phyloP scores from a whole-genome alignment of 2,113 vertebrate species.

The Lepisosteus osseus region DNA sequence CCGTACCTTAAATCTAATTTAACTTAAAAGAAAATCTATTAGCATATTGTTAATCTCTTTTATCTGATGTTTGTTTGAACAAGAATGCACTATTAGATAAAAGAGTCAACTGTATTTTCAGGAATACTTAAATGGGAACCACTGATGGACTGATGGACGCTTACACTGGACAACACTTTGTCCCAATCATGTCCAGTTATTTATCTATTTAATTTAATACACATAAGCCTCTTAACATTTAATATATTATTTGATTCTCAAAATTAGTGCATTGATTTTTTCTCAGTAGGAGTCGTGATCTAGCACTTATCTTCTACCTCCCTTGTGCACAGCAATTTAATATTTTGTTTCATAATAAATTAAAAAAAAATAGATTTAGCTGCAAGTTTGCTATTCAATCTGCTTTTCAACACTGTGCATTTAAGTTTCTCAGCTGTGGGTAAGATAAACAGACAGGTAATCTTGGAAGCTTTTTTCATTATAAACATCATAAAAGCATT shows the following conservation, averaged over 20 bases:
- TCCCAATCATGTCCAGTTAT: too few relatives aligned
- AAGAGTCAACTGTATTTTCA: constrained; percentile 61
- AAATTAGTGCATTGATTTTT: constrained; percentile 48
- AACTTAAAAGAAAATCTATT: constrained; percentile 60
- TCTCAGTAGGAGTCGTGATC: constrained; percentile 49
- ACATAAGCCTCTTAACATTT: constrained; percentile 48
- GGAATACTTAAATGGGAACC: constrained; percentile 49
- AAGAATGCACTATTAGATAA: constrained; percentile 53
- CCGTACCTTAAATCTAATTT: constrained; percentile 52
- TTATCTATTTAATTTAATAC: constrained; percentile 25
- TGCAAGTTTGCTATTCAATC: neutral
- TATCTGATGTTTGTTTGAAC: constrained; percentile 63
- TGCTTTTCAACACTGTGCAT: too few relatives aligned
- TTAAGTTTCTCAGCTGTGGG: too few relatives aligned
- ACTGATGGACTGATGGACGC: constrained; percentile 39
- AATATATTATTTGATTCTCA: constrained; percentile 67
- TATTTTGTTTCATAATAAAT: neutral
- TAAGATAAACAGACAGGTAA: too few relatives aligned
- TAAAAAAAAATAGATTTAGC: neutral
- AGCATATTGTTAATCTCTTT: constrained; percentile 61
- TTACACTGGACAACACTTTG: constrained; percentile 15
- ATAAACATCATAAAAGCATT: too few relatives aligned
- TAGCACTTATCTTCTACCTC: constrained; percentile 30
- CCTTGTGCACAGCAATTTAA: constrained; percentile 20
- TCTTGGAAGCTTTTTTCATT: too few relatives aligned